phyloP scores from a whole-genome alignment of 1,140 invertebrate genomes.

The Anoplophora glabripennis region DNA sequence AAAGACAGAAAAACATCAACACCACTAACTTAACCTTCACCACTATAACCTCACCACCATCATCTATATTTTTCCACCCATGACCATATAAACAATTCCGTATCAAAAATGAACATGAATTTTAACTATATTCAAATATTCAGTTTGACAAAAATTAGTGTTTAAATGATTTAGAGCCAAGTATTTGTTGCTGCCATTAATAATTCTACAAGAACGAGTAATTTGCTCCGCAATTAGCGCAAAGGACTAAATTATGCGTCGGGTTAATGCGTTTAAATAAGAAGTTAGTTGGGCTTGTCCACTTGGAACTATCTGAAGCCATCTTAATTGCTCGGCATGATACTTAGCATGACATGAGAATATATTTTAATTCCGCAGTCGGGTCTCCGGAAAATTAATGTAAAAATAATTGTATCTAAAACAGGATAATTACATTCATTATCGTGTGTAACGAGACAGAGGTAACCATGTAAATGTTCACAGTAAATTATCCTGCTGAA shows the following conservation, averaged over 20 bases:
- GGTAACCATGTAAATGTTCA: constrained; percentile 31
- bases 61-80: too few relatives aligned
- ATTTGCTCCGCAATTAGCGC: constrained; percentile 28
- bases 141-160: too few relatives aligned
- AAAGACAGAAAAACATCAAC: too few relatives aligned
- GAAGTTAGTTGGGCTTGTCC: constrained; percentile 35
- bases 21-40: too few relatives aligned
- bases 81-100: too few relatives aligned
- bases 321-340: constrained; percentile 41
- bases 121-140: too few relatives aligned
- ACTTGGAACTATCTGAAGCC: constrained; percentile 38
- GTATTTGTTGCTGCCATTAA: too few relatives aligned
- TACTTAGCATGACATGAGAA: constrained; percentile 38
- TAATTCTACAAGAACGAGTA: neutral
- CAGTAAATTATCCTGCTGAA: neutral
- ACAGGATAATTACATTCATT: constrained; percentile 44
- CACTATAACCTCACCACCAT: too few relatives aligned
- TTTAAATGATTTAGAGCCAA: too few relatives aligned
- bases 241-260: constrained; percentile 26
- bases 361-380: constrained; percentile 34
- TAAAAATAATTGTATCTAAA: constrained; percentile 45
- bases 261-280: constrained; percentile 26
- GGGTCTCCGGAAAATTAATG: constrained; percentile 42
- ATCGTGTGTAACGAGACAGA: constrained; percentile 39
- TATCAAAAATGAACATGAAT: too few relatives aligned